Conservation (phyloP, 1,140 invertebrate species). For the Bombus superbus region DNA sequence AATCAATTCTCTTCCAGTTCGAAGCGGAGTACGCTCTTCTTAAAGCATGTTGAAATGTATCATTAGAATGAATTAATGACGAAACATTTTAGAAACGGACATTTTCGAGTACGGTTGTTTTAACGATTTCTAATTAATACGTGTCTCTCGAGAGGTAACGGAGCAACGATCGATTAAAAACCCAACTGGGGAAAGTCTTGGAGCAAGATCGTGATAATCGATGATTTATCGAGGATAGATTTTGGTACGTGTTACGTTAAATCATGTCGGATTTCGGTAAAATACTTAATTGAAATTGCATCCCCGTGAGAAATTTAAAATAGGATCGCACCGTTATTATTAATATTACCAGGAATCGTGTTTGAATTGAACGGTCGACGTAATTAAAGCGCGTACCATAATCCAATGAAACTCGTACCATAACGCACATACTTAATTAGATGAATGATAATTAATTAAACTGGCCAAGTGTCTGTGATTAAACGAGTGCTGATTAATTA, state of each 20-base stretch:
- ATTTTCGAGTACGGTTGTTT: not conserved
- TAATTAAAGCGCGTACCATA: slow-evolving; percentile 45
- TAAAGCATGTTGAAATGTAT: not conserved
- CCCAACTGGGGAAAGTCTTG: not conserved
- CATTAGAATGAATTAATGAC: slow-evolving; percentile 3
- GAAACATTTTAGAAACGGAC: not conserved
- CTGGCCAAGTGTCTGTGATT: slow-evolving; percentile 21
- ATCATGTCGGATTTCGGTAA: not conserved
- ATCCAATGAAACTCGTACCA: slow-evolving; percentile 29
- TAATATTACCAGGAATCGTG: slow-evolving; percentile 22
- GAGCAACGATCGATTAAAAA: not conserved
- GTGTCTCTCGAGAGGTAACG: not conserved
- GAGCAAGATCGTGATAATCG: not conserved
- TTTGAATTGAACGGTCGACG: not conserved
- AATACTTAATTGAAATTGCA: slow-evolving; percentile 29
- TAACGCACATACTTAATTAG: slow-evolving; percentile 40
- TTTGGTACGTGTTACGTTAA: not conserved
- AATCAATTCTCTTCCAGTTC: not conserved
- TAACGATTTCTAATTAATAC: slow-evolving; percentile 9
- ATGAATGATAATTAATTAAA: slow-evolving; percentile 54
- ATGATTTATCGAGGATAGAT: not conserved
- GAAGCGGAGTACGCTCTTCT: not conserved
- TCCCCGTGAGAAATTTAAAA: slow-evolving; percentile 33
- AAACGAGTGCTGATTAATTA: slow-evolving; percentile 49
- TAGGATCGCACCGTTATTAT: slow-evolving; percentile 6